Percentiles rank a stretch among this genome's conserved stretches.
These are phyloP conservation scores for Lithobates pipiens DNA, from an alignment of 2,797 vertebrate genomes.

Conservation along the genomic window DNA sequence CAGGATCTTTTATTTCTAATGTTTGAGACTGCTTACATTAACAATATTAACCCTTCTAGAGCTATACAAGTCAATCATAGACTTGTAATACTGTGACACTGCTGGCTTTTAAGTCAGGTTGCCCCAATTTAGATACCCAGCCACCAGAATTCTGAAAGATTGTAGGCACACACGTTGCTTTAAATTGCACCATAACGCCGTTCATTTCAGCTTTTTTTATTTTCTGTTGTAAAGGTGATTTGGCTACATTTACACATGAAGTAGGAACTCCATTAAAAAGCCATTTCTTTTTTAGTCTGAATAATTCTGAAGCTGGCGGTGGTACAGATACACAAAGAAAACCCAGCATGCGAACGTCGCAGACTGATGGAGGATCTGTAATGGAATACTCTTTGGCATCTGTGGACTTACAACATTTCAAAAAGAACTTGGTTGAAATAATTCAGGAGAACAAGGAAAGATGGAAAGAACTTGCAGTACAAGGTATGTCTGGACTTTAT, in stretches of 20 bases:
- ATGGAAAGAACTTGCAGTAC: conserved; percentile 93
- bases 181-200: too few relatives aligned
- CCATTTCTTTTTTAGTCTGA: conserved; percentile 64
- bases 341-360: conserved; percentile 73
- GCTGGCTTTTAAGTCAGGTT: too few relatives aligned
- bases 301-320: conserved; percentile 63
- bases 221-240: too few relatives aligned
- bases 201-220: too few relatives aligned
- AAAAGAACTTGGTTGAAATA: conserved; percentile 84
- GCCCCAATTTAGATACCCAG: too few relatives aligned
- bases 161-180: too few relatives aligned
- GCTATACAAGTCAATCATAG: too few relatives aligned
- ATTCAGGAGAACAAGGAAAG: conserved; percentile 93
- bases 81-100: too few relatives aligned
- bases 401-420: conserved; percentile 87
- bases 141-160: too few relatives aligned
- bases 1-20: too few relatives aligned
- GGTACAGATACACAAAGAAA: conserved; percentile 73
- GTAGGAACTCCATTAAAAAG: neutral
- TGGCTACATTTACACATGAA: neutral
- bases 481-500: conserved; percentile 77
- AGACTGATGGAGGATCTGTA: conserved; percentile 72
- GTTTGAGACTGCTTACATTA: too few relatives aligned
- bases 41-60: too few relatives aligned
- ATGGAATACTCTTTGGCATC: conserved; percentile 86